Evolutionary conservation across 1,140 invertebrate species (phyloP), one percentile per base, ranked within the genome.

Genomic region (Drosophila tsacasi): DNA sequence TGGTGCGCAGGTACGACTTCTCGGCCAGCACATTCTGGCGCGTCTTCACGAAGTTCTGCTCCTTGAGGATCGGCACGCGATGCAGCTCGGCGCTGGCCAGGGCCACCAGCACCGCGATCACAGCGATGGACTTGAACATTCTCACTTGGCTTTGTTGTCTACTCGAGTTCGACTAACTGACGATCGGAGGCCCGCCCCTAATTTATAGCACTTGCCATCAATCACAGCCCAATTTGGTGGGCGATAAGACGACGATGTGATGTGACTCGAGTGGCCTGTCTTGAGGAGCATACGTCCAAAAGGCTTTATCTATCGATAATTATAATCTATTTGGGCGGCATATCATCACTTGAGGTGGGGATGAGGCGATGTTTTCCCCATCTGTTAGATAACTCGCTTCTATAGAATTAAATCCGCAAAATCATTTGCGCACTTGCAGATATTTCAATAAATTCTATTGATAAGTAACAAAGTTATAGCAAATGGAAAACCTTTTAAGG

Each of bases 21-120:
- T 91, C 86, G 25, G 85, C 85, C 67, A 74, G 61, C 1, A 90
- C 59, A 61, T 90, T 90, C 54, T 67, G 35, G 17, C 68, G 85
- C 0, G 85, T 85, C 81, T 90, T 91, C 25, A 85, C 79, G 10
- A 90, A 90, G 68, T 90, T 91, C 50, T 81, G 47, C 47, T 85
- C 78, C 77, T 76, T 84, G 17, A 76, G 66, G 10, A 89, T 59
- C 9, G 85, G 85, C 21, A 90, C 72, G 50, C 86, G 85, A 6
- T 85, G 86, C 25, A 90, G 57, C 65, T 85, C 82, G 49, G 81
- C 85, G 35, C 71, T 76, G 79, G 85, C 85, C 73, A 90, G n/a
- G 1, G 85, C 86, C 76, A 82, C 75, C 79, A 90, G 50, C 19
- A 90, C 35, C 15, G 60, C 79, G 6, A 91, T 50, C 13, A 77